Conservation (phyloP, 2,888 invertebrate genomes). For the Plebejus melissa region DNA sequence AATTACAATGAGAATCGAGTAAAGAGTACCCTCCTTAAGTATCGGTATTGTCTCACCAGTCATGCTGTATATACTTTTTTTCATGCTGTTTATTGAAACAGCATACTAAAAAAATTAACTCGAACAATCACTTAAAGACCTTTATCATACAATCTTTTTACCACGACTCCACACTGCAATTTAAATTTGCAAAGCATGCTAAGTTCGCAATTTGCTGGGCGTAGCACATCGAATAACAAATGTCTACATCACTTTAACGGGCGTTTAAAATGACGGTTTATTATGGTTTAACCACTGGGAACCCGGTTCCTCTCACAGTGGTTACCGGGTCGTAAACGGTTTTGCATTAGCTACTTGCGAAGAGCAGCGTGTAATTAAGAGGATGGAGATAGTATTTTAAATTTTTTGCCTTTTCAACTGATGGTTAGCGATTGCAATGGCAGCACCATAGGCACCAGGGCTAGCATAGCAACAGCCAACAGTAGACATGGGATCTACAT, state of each 20-base stretch:
- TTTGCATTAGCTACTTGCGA: not conserved
- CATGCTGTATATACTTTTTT: too few species aligned
- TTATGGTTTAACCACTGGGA: conserved; percentile 23
- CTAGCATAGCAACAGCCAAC: too few species aligned
- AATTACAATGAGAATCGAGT: too few species aligned
- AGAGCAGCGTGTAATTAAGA: not conserved
- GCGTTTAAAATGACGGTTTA: conserved; percentile 24
- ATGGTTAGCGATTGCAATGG: too few species aligned
- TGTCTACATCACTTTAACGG: conserved; percentile 23
- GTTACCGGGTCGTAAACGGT: conserved; percentile 17
- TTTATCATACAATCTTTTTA: not conserved
- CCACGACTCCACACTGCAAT: not conserved
- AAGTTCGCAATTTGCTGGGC: conserved; percentile 12
- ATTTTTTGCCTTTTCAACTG: too few species aligned
- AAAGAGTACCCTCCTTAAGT: too few species aligned
- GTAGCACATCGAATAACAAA: conserved; percentile 20
- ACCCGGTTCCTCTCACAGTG: conserved; percentile 8
- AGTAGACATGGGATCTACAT: too few species aligned
- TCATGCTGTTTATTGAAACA: too few species aligned
- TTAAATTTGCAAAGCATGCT: conserved; percentile 1
- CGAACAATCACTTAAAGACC: too few species aligned
- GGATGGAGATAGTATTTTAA: not conserved
- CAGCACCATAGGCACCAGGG: too few species aligned
- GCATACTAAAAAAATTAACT: too few species aligned
- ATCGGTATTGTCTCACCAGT: too few species aligned